Conservation (phyloP, 2,113 vertebrate genomes). For the Melanostigma gelatinosum region DNA sequence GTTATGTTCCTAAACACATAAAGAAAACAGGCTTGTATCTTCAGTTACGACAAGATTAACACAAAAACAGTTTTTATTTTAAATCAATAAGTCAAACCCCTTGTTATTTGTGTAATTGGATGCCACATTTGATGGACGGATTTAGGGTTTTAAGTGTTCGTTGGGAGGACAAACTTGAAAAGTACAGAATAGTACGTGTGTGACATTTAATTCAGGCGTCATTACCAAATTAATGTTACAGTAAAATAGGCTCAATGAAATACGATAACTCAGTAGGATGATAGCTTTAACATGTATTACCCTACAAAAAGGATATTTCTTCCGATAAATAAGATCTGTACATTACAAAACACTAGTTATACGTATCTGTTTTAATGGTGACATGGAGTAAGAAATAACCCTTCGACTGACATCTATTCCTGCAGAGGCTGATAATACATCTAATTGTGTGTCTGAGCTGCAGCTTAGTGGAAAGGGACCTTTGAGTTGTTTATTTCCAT, state of each 20-base stretch:
- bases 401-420: slow-evolving; percentile 42
- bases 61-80: background rate
- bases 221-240: background rate
- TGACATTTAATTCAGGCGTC: background rate
- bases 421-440: slow-evolving; percentile 54
- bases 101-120: slow-evolving; percentile 9
- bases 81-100: background rate
- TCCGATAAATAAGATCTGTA: background rate
- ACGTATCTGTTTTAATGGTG: slow-evolving; percentile 15
- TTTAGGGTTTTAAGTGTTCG: background rate
- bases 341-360: background rate
- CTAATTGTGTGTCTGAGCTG: slow-evolving; percentile 67
- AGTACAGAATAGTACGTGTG: background rate
- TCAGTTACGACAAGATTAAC: background rate
- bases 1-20: background rate
- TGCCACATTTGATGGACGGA: background rate
- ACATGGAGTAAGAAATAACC: slow-evolving; percentile 30
- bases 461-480: slow-evolving; percentile 70
- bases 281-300: background rate
- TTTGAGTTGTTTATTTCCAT: slow-evolving; percentile 77
- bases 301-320: background rate
- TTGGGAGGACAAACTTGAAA: background rate
- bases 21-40: background rate
- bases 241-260: background rate
- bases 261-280: background rate